Conservation (phyloP, 2,888 invertebrate species). For the Zelleria hepariella region DNA sequence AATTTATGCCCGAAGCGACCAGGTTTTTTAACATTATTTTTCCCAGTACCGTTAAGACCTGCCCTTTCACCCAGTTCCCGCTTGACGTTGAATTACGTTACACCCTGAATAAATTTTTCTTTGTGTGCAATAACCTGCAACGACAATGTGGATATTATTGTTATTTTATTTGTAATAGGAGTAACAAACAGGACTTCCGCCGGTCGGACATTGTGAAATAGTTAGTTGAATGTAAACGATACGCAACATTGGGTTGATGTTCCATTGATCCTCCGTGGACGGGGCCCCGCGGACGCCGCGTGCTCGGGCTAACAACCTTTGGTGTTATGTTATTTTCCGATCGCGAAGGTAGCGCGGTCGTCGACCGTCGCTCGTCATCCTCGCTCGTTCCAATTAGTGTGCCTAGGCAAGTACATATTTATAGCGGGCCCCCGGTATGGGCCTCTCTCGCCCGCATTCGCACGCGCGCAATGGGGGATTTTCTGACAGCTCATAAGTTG, state of each 20-base stretch:
- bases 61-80: no score
- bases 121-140: no score
- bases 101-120: no score
- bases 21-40: no score
- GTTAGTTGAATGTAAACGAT: neutral
- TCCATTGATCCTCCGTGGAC: neutral
- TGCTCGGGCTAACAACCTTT: conserved; percentile 39
- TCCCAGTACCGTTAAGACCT: no score
- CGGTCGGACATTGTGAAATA: neutral
- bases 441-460: conserved; percentile 31
- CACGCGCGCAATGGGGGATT: conserved; percentile 18
- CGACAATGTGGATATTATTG: neutral
- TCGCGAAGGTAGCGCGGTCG: conserved; percentile 43
- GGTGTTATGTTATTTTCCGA: conserved; percentile 23
- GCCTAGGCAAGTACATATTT: conserved; percentile 24
- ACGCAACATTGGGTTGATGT: neutral
- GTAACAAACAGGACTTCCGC: neutral
- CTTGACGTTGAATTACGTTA: no score
- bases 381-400: conserved; percentile 41
- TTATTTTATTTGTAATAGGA: neutral
- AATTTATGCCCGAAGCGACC: no score
- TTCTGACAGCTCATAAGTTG: neutral
- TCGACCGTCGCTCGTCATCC: conserved; percentile 44
- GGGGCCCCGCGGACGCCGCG: conserved; percentile 10
- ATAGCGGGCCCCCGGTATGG: conserved; percentile 32